Percentiles rank a stretch among this genome's conserved stretches.
These are phyloP conservation scores for Parazoanthus atlanticus DNA, from an alignment of 92 coral and sea anemone genomes.

Conservation along the genomic window DNA sequence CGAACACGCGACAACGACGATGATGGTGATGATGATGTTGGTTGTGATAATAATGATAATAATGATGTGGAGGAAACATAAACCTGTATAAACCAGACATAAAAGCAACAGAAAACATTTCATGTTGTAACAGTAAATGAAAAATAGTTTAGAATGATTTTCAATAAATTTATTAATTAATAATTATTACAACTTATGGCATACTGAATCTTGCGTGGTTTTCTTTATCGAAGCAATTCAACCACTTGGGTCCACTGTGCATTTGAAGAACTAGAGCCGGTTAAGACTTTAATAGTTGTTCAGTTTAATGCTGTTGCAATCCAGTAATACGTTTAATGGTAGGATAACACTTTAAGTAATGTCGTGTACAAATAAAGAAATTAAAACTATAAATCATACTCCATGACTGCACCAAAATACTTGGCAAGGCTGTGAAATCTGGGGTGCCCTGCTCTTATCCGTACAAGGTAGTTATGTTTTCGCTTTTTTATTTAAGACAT, in stretches of 20 bases:
- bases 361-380: background rate
- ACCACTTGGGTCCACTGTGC: slow-evolving; percentile 22
- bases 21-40: too few species aligned
- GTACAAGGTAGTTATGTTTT: background rate
- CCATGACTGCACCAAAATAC: background rate
- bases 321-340: background rate
- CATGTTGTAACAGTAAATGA: too few species aligned
- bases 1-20: too few species aligned
- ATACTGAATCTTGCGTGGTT: background rate
- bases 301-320: slow-evolving; percentile 3
- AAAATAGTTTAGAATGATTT: too few species aligned
- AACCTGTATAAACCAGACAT: too few species aligned
- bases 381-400: background rate
- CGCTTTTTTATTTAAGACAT: background rate
- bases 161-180: too few species aligned
- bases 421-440: background rate
- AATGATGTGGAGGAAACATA: too few species aligned
- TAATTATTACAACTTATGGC: background rate
- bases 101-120: too few species aligned
- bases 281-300: slow-evolving; percentile 16
- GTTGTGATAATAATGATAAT: too few species aligned
- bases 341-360: background rate
- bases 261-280: slow-evolving; percentile 14
- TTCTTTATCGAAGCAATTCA: slow-evolving; percentile 4
- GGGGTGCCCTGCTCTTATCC: background rate